Base-by-base conservation (phyloP, 37 sponge, comb jelly and placozoan genomes). In the Halisarca cf. caerulea region DNA sequence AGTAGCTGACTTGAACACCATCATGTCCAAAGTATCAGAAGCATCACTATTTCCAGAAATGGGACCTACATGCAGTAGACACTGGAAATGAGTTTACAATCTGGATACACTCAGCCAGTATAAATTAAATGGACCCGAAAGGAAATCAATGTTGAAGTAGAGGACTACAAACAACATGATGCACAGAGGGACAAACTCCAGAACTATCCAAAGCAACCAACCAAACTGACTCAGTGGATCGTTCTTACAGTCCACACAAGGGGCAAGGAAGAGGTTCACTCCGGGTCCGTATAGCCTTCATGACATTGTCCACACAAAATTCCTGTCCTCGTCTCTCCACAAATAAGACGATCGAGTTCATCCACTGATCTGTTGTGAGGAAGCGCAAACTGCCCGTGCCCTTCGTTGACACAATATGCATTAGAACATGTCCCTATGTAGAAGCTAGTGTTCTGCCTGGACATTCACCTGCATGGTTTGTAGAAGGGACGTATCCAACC, bases 141-240 rank as follows among this genome's bases (percentile, higher is more conserved):
- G 42, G 44, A 74, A n/a, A 40, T 74, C 36, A n/a, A 74, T 44
- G 77, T 74, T 37, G 42, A 74, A 74, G 45, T 36, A 4, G 44
- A 74, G 77, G 9, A 74, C 32, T 11, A 37, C 45, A 23, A 37
- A 37, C 21, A 74, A 7, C 77, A 74, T 74, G 43, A 43, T 20
- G 38, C n/a, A 24, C 77, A 74, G 43, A 3, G 77, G 77, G 45
- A 74, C 42, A 74, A 40, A 33, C 36, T 74, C 77, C 77, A 74
- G 45, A 5, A 41, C n/a, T 23, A 74, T 37, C 77, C 77, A 74
- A 7, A 74, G 45, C 25, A 74, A 25, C 77, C 77, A 74, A 21
- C 77, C 77, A 37, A 40, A n/a, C 44, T 43, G 42, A 43, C 77
- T 74, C 77, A 74, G 45, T 14, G 42, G 20, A 44, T 74, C 77